Evolutionary conservation across 2,797 vertebrate species (phyloP).

Genomic region (Nannoperca obscura): DNA sequence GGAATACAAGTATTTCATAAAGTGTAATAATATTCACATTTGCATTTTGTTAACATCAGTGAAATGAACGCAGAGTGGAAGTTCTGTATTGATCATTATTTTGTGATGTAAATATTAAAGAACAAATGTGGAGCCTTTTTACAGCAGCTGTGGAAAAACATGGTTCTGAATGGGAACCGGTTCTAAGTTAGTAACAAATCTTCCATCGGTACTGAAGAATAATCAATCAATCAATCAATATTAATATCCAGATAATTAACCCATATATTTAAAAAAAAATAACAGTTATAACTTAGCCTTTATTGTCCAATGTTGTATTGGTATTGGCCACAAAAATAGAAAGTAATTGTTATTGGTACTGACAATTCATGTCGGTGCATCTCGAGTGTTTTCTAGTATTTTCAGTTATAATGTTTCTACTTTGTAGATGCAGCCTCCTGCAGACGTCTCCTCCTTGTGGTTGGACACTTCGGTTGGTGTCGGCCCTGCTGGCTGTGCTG

Average conservation of each 20-base stretch:
- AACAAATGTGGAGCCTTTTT: neutral
- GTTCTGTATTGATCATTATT: neutral
- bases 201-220: too few relatives aligned
- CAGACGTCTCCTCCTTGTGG: slow-evolving; percentile 74
- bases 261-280: too few relatives aligned
- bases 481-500: slow-evolving; percentile 81
- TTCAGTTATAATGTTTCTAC: slow-evolving; percentile 1
- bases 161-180: too few relatives aligned
- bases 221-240: too few relatives aligned
- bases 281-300: neutral
- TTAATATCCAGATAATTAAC: too few relatives aligned
- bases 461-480: slow-evolving; percentile 87
- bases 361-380: too few relatives aligned
- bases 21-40: neutral
- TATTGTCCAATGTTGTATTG: neutral
- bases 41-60: neutral
- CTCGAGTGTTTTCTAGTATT: too few relatives aligned
- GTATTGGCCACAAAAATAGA: too few relatives aligned
- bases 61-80: neutral
- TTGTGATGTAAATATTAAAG: neutral
- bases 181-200: too few relatives aligned
- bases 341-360: neutral
- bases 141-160: too few relatives aligned
- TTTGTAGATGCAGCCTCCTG: slow-evolving; percentile 60
- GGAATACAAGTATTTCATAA: neutral